Conservation (phyloP, 2,888 invertebrate genomes). For the Drosophila buzzatii region DNA sequence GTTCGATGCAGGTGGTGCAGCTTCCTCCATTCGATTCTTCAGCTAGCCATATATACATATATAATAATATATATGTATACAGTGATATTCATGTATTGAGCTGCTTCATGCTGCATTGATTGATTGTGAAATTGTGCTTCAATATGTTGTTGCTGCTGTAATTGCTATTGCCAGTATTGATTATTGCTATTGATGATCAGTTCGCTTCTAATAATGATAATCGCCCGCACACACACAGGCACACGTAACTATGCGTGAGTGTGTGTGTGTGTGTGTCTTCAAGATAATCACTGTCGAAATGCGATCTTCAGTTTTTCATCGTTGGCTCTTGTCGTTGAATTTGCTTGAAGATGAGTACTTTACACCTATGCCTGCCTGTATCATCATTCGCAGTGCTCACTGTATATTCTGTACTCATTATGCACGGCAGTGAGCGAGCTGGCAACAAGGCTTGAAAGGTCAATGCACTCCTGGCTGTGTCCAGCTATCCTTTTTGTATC, state of each 20-base stretch:
- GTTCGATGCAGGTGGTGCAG: neutral
- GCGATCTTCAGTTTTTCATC: neutral
- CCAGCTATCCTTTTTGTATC: neutral
- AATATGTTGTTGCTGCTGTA: slow-evolving; percentile 17
- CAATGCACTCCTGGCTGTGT: slow-evolving; percentile 11
- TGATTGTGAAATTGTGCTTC: slow-evolving; percentile 11
- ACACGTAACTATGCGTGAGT: neutral
- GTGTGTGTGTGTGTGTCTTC: neutral
- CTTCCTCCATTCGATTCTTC: neutral
- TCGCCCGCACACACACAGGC: no score
- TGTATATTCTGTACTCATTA: slow-evolving; percentile 11
- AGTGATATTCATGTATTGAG: slow-evolving; percentile 7
- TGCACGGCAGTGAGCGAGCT: slow-evolving; percentile 21
- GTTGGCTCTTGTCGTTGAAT: slow-evolving; percentile 10
- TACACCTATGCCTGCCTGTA: slow-evolving; percentile 9
- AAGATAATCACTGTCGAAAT: neutral
- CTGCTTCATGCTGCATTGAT: slow-evolving; percentile 8
- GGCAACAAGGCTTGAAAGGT: slow-evolving; percentile 18
- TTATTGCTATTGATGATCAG: slow-evolving; percentile 5
- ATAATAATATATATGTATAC: neutral
- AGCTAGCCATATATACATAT: slow-evolving; percentile 7
- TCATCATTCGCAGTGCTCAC: slow-evolving; percentile 11
- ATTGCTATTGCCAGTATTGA: neutral
- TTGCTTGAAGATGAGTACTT: slow-evolving; percentile 4
- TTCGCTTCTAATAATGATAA: neutral